Conservation (phyloP, 2,797 vertebrate species). For the Eulemur mongoz region DNA sequence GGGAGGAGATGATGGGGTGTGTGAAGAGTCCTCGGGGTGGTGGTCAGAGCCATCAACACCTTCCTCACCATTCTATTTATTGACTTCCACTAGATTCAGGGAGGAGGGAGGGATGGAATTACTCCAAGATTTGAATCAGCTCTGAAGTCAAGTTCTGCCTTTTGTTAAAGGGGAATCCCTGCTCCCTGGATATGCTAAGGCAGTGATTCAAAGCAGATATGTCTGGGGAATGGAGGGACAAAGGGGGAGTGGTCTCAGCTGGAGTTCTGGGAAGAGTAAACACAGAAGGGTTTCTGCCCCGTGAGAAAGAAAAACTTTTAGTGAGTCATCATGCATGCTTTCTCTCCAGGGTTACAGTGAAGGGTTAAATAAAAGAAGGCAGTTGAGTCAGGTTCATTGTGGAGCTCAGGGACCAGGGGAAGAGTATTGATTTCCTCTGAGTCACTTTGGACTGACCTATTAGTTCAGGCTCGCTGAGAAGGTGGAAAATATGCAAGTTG, state of each 20-base stretch:
- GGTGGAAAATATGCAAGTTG: slow-evolving; percentile 63
- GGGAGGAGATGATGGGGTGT: slow-evolving; percentile 59
- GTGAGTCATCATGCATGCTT: neutral
- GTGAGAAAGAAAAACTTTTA: neutral
- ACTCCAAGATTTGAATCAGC: slow-evolving; percentile 55
- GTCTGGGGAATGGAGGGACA: neutral
- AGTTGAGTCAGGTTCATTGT: neutral
- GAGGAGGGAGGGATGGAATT: slow-evolving; percentile 46
- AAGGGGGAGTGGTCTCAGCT: slow-evolving; percentile 31
- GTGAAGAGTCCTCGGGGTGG: neutral
- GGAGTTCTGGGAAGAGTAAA: slow-evolving; percentile 5
- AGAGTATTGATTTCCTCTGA: slow-evolving; percentile 79
- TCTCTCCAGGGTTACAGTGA: neutral
- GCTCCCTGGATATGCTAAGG: neutral
- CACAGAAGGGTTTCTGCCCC: neutral
- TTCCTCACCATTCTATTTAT: slow-evolving; percentile 73
- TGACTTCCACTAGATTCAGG: slow-evolving; percentile 60
- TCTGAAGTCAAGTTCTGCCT: slow-evolving; percentile 60
- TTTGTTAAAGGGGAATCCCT: slow-evolving; percentile 70
- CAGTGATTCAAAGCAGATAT: slow-evolving; percentile 72
- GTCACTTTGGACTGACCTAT: slow-evolving; percentile 76
- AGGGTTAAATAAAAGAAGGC: slow-evolving; percentile 49
- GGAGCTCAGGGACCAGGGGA: neutral
- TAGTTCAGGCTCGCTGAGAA: slow-evolving; percentile 77
- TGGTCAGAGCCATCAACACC: slow-evolving; percentile 74